Base-by-base conservation (phyloP, 2,113 vertebrate genomes). In the Sinosuthora webbiana region DNA sequence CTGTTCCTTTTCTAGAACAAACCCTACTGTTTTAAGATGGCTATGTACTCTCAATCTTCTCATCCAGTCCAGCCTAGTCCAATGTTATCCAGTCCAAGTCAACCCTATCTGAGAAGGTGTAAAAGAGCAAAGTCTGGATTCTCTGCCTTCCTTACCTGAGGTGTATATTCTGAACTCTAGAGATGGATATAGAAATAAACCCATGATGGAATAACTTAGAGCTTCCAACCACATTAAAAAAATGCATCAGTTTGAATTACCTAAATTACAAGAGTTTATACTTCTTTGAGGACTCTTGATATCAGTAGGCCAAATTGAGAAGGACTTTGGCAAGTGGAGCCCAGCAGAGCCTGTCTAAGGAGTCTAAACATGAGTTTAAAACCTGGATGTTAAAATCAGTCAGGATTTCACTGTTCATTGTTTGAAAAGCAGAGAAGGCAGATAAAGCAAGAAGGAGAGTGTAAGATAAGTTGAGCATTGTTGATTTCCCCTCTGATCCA, bases 131-230 rank as follows among this genome's bases (percentile, higher is more conserved):
- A 75, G 27, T 71, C 37, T 83, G 47, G 27, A 55, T 89, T 45
- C 20, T 7, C 15, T 4, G 1, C 12, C 11, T 28, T 69, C 9
- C 10, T 1, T 8, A 19, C 10, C 6, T 1, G 0, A 35, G 21
- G 24, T 44, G 5, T 37, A 18, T 79, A 41, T 50, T 87, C 76
- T 78, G 42, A 94, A 67, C 13, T 49, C 50, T 75, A 60, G 47
- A 84, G 10, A 68, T 64, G 27, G 33, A 71, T 31, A 12, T 49
- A 56, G 47, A 69, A 84, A 52, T n/a, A 13, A 81, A 71, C 62
- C 16, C 35, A 63, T 39, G 27, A 52, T 18, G 14, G 55, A 57
- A 83, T 18, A 89, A 53, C 3, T 62, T 86, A 52, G 71, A 77
- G 13, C 18, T 83, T 76, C 20, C 22, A 41, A 77, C 33, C 21